Conservation (phyloP, 2,797 vertebrate genomes). For the Periophthalmus magnuspinnatus region DNA sequence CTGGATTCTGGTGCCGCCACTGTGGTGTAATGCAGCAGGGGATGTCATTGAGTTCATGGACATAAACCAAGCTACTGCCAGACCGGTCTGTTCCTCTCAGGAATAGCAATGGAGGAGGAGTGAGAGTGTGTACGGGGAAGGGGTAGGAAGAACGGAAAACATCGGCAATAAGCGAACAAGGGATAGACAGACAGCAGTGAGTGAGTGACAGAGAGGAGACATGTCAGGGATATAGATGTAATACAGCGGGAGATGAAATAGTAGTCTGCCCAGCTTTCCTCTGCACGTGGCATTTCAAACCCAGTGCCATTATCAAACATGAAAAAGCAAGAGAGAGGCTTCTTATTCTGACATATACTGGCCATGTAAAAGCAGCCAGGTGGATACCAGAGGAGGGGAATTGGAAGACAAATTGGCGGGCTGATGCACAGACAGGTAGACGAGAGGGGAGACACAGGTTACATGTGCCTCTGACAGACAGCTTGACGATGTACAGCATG, state of each 20-base stretch:
- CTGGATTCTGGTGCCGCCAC: constrained; percentile 49
- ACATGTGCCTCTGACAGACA: constrained; percentile 30
- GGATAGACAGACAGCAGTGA: constrained; percentile 28
- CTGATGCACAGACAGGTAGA: constrained; percentile 28
- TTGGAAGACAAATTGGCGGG: constrained; percentile 16
- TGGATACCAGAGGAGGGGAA: constrained; percentile 16
- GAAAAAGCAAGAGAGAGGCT: constrained; percentile 16
- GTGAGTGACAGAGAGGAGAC: constrained; percentile 31
- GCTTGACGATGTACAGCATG: constrained; percentile 17
- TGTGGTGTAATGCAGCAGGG: constrained; percentile 64
- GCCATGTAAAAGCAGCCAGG: constrained; percentile 11
- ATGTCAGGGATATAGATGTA: constrained; percentile 38
- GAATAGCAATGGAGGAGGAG: constrained; percentile 68
- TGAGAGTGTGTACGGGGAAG: constrained; percentile 29
- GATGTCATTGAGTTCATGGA: constrained; percentile 71
- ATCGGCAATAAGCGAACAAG: constrained; percentile 29
- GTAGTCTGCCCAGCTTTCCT: constrained; percentile 25
- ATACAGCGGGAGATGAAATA: constrained; percentile 28
- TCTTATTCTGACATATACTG: constrained; percentile 16
- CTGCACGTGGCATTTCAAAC: constrained; percentile 52
- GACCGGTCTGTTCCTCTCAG: constrained; percentile 67
- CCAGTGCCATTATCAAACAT: constrained; percentile 25
- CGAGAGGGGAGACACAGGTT: constrained; percentile 26
- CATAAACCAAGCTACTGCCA: constrained; percentile 70
- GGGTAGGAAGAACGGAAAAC: constrained; percentile 42